phyloP scores from a whole-genome alignment of 2,797 vertebrate species.

The Mionectes olivaceus region DNA sequence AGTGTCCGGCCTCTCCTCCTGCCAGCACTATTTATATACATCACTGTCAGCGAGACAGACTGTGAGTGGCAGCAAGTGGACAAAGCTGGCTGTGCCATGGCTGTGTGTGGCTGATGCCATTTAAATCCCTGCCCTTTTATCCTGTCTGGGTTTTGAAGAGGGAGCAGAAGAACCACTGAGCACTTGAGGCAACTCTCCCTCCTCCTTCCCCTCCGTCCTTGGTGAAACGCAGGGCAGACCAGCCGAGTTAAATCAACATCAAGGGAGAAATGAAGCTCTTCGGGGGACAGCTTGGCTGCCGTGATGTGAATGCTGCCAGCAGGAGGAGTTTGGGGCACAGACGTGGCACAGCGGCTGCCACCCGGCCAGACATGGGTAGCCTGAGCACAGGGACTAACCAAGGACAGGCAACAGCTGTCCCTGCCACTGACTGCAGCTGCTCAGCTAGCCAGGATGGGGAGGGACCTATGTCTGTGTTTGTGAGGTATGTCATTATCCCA shows the following conservation, averaged over 20 bases:
- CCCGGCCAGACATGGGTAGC: background rate
- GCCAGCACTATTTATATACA: background rate
- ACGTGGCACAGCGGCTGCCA: fast-evolving
- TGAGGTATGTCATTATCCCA: background rate
- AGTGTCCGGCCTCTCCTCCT: background rate
- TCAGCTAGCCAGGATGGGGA: background rate
- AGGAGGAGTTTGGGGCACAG: background rate
- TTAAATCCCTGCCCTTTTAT: background rate
- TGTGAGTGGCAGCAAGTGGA: background rate
- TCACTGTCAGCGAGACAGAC: background rate
- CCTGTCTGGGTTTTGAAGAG: background rate
- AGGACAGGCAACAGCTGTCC: constrained; percentile 1
- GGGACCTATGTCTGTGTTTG: background rate
- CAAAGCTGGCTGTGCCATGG: background rate
- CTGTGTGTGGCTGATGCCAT: background rate
- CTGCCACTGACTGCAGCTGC: background rate
- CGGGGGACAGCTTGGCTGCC: background rate
- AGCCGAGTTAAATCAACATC: background rate
- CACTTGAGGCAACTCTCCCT: background rate
- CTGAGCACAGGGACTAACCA: background rate
- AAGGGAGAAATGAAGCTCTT: background rate
- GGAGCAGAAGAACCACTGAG: background rate
- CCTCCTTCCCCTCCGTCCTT: background rate
- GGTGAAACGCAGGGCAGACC: background rate
- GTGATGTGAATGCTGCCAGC: background rate